Conservation (phyloP, 1,140 invertebrate genomes). For the Pygmarrhopalites habei region DNA sequence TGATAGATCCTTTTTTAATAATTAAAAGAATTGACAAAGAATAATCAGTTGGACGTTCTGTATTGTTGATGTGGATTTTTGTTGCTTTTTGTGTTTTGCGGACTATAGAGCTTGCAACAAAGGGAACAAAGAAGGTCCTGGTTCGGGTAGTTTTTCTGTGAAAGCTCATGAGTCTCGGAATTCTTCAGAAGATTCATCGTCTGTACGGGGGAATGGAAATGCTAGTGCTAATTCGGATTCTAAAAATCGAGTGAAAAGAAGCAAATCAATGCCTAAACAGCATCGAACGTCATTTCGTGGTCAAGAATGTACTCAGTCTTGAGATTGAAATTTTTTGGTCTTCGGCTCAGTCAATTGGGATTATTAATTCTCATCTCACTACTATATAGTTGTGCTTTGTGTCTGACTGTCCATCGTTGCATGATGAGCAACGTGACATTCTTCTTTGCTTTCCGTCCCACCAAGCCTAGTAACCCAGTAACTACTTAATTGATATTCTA, state of each 20-base stretch:
- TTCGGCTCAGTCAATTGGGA: too few relatives aligned
- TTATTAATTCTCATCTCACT: too few relatives aligned
- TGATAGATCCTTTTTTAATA: neutral
- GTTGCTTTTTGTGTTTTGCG: conserved; percentile 29
- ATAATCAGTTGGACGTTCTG: neutral
- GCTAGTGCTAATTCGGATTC: neutral
- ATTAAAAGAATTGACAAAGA: too few relatives aligned
- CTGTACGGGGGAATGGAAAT: neutral
- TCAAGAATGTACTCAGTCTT: conserved; percentile 35
- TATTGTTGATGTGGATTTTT: conserved; percentile 25
- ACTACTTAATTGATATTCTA: too few relatives aligned
- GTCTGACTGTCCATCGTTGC: too few relatives aligned
- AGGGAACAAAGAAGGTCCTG: conserved; percentile 4
- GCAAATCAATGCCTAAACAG: conserved; percentile 35
- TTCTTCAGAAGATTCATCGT: neutral
- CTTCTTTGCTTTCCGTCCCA: too few relatives aligned
- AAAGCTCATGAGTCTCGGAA: neutral
- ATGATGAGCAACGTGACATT: too few relatives aligned
- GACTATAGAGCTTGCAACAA: conserved; percentile 31
- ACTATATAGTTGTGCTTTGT: too few relatives aligned
- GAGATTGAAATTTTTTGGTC: conserved; percentile 5
- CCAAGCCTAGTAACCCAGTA: too few relatives aligned
- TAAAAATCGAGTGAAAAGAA: conserved; percentile 25
- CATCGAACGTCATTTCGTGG: conserved; percentile 19
- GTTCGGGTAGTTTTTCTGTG: neutral